Conservation (phyloP, 2,888 invertebrate genomes). For the Perizoma flavofasciatum region DNA sequence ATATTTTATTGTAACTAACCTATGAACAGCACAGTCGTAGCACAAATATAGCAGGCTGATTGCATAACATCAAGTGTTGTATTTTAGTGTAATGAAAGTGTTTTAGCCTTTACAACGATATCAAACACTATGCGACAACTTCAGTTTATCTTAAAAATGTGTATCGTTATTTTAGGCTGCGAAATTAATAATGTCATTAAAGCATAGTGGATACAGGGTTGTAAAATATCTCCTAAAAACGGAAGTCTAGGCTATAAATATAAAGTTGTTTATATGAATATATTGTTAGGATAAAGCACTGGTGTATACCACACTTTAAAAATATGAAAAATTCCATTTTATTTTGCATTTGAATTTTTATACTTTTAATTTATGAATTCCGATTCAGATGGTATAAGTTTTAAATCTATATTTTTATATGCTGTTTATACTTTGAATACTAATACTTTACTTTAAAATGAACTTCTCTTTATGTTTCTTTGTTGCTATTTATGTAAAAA, state of each 20-base stretch:
- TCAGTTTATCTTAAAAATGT: constrained; percentile 41
- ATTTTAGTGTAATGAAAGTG: constrained; percentile 32
- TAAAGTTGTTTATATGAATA: constrained; percentile 79
- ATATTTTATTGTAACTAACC: constrained; percentile 35
- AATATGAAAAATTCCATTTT: constrained; percentile 68
- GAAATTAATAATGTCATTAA: constrained; percentile 69
- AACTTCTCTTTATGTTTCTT: constrained; percentile 12
- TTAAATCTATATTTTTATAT: constrained; percentile 59
- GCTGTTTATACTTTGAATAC: constrained; percentile 32
- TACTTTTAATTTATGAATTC: constrained; percentile 56
- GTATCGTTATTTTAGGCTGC: constrained; percentile 60
- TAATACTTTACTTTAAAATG: constrained; percentile 23
- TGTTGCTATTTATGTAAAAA: constrained; percentile 28
- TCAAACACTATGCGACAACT: constrained; percentile 42
- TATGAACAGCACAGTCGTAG: constrained; percentile 34
- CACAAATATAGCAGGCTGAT: constrained; percentile 45
- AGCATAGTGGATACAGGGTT: constrained; percentile 83
- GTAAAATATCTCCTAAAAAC: constrained; percentile 81
- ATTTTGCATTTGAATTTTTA: constrained; percentile 68
- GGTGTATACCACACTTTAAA: constrained; percentile 69
- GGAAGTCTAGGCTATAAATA: constrained; percentile 72
- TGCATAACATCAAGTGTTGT: constrained; percentile 32
- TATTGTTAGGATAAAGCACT: constrained; percentile 74
- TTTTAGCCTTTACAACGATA: constrained; percentile 31
- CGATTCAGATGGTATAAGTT: constrained; percentile 57